Percentiles rank a stretch among this genome's conserved stretches.
Evolutionary conservation across 2,888 invertebrate genomes (phyloP).

Genomic region (Yponomeuta cagnagella): DNA sequence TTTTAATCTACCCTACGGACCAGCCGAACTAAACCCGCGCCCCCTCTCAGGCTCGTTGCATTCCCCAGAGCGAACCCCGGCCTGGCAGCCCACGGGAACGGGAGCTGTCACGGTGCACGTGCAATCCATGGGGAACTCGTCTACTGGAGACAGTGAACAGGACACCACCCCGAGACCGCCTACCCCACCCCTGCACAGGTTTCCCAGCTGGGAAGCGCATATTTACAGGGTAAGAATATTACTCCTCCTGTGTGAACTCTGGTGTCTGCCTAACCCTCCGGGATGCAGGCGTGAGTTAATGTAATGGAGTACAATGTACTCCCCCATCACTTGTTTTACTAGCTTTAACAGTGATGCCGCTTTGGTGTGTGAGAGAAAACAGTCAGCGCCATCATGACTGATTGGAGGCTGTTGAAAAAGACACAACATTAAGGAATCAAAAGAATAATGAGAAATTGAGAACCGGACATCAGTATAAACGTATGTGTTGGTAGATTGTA

Average conservation of each 20-base stretch:
- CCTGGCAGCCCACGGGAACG: slow-evolving; percentile 69
- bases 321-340: too few relatives aligned
- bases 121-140: slow-evolving; percentile 68
- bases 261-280: too few relatives aligned
- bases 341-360: too few relatives aligned
- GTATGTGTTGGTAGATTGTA: too few relatives aligned
- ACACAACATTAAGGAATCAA: too few relatives aligned
- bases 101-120: slow-evolving; percentile 59
- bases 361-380: too few relatives aligned
- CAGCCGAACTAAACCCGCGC: neutral
- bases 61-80: slow-evolving; percentile 63
- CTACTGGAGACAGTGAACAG: slow-evolving; percentile 65
- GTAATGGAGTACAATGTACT: too few relatives aligned
- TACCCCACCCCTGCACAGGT: slow-evolving; percentile 93
- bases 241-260: neutral
- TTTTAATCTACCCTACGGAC: neutral
- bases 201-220: slow-evolving; percentile 96
- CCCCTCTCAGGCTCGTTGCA: slow-evolving; percentile 1
- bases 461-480: too few relatives aligned
- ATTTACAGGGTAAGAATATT: slow-evolving; percentile 86
- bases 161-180: slow-evolving; percentile 75
- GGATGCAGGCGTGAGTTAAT: too few relatives aligned
- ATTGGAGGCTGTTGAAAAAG: too few relatives aligned
- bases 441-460: too few relatives aligned
- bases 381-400: too few relatives aligned